Base-by-base conservation (phyloP, 2,888 invertebrate species). In the Napeogenes sylphis region DNA sequence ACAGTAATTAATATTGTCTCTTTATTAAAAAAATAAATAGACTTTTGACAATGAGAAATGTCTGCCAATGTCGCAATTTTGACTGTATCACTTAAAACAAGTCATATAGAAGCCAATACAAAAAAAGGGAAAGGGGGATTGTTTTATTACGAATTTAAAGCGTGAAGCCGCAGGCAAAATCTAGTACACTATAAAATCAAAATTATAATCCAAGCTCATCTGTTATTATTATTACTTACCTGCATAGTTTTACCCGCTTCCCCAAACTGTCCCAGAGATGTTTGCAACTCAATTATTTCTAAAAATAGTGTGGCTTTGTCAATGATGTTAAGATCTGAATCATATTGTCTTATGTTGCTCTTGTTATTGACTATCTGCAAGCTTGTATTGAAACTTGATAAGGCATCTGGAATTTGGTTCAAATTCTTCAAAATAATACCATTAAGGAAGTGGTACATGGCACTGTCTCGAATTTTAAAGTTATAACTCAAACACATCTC, bases 401-500 rank as follows among this genome's bases (percentile, higher is more conserved):
- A 91, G 0, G 95, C 94, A 59, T 95, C 95, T 46, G 93, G 92
- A 4, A 93, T 84, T 72, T 95, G 93, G 21, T 94, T 93, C 60
- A 93, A 92, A 72, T 94, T 92, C 78, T 96, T 97, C 69, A 96
- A 93, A 57, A 98, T 94, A 35, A 96, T 91, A 0, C 98, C 98
- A 70, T 94, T 93, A 1, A 98, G 92, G 67, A 98, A 92, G 85
- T 98, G 97, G 79, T 97, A 99, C 79, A 97, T 91, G 0, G 98
- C 96, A 83, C 96, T 95, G 65, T 98, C 98, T 69, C 98, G 91
- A 0, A 99, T 95, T 84, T 96, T 95, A 79, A 99, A 98, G 83
- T 98, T 97, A 77, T 96, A 95, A 76, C 98, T 98, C 13, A 99
- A 88, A 62, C 97, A 97, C 69, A 96, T 93, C 85, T 99, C 98